These are phyloP conservation scores for Hippocampus abdominalis DNA, from an alignment of 2,113 vertebrate species.

Conservation along the genomic window DNA sequence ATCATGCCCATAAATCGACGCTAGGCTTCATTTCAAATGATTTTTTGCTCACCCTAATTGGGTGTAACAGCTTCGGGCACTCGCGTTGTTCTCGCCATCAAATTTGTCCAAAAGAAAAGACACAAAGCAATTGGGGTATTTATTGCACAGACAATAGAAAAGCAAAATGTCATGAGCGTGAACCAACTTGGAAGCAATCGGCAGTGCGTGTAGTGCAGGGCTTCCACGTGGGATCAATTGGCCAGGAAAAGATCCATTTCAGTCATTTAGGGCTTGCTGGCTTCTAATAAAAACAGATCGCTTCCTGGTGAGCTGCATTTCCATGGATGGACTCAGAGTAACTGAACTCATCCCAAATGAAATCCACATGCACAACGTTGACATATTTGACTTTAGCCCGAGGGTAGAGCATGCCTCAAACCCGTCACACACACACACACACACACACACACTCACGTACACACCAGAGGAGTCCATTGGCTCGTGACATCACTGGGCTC, in stretches of 20 bases:
- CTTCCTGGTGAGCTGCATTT: conserved; percentile 53
- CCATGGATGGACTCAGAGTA: conserved; percentile 29
- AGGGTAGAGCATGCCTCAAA: conserved; percentile 51
- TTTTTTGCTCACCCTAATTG: neutral
- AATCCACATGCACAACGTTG: conserved; percentile 60
- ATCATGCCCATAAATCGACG: neutral
- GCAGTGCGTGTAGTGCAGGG: neutral
- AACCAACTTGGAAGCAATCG: neutral
- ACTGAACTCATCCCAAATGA: conserved; percentile 59
- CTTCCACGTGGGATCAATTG: conserved; percentile 41
- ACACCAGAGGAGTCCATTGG: conserved; percentile 42
- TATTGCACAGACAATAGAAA: conserved; percentile 52
- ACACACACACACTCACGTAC: neutral
- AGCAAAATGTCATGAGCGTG: too few species aligned
- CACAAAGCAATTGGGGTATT: conserved; percentile 53
- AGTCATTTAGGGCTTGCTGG: conserved; percentile 42
- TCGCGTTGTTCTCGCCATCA: too few species aligned
- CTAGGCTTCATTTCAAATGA: neutral
- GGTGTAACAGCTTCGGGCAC: neutral
- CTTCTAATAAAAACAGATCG: conserved; percentile 58
- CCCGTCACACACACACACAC: conserved; percentile 30
- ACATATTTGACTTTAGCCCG: conserved; percentile 52
- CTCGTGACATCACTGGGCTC: conserved; percentile 52
- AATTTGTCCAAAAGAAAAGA: conserved; percentile 36
- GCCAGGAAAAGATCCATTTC: conserved; percentile 6